These are phyloP conservation scores for Plodia interpunctella DNA, from an alignment of 1,140 invertebrate genomes.

Conservation along the genomic window DNA sequence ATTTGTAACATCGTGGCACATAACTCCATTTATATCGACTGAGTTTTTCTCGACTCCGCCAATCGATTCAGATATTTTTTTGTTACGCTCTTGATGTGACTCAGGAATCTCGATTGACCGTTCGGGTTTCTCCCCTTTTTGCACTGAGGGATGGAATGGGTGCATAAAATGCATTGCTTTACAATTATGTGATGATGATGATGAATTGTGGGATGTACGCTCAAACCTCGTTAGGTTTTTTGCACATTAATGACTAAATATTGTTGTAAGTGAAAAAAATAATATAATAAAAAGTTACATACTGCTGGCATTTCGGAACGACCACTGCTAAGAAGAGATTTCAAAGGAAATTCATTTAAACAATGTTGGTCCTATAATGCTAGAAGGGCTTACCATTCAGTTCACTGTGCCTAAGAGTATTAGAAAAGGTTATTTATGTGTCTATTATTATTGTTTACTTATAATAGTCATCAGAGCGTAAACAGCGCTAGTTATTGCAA, in stretches of 20 bases:
- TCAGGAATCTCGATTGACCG: slow-evolving; percentile 4
- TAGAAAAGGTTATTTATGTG: background rate
- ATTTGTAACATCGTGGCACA: slow-evolving; percentile 44
- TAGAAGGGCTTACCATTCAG: no score
- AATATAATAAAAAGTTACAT: no score
- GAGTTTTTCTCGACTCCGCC: slow-evolving; percentile 26
- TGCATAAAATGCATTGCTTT: background rate
- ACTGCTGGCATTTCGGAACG: no score
- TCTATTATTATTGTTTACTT: background rate
- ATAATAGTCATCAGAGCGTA: background rate
- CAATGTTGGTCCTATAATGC: no score
- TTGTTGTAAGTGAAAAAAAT: no score
- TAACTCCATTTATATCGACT: slow-evolving; percentile 47
- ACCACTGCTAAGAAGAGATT: no score
- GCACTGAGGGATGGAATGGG: background rate
- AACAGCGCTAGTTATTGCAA: background rate
- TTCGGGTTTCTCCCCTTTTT: slow-evolving; percentile 8
- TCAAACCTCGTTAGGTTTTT: no score
- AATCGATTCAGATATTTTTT: slow-evolving; percentile 9
- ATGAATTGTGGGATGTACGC: no score
- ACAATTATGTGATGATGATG: no score
- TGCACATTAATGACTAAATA: no score
- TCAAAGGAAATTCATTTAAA: no score
- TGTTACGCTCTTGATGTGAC: background rate
- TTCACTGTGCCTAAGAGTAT: no score